Percentiles rank a stretch among this genome's conserved stretches.
Evolutionary conservation across 92 coral and sea anemone species (phyloP).

Genomic region (Parazoanthus darwini): DNA sequence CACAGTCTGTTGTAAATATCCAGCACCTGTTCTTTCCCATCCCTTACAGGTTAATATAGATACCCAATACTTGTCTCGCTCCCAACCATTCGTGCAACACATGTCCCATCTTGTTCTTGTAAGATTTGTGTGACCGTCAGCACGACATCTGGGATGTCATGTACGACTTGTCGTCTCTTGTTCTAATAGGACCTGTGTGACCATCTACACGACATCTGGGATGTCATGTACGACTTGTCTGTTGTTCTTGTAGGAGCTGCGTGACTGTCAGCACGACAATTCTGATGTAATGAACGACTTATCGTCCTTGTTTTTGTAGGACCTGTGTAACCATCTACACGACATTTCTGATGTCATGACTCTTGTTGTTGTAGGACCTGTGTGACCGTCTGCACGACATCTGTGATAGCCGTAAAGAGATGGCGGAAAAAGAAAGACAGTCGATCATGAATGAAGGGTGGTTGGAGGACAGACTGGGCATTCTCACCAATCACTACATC

Average conservation of each 20-base stretch:
- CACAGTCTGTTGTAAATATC: no score
- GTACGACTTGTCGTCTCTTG: background rate
- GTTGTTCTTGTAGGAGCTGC: conserved; percentile 65
- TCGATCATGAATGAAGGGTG: conserved; percentile 87
- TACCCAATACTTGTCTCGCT: no score
- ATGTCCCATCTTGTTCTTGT: background rate
- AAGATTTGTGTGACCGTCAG: conserved; percentile 94
- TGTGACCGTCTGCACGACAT: conserved; percentile 93
- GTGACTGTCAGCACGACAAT: conserved; percentile 89
- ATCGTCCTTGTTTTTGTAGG: conserved; percentile 49
- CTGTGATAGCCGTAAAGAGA: conserved; percentile 95
- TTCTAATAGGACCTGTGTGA: background rate
- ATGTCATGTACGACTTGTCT: background rate
- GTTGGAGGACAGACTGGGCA: conserved; percentile 88
- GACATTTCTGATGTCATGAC: conserved; percentile 75
- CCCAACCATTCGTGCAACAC: no score
- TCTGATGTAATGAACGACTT: conserved; percentile 52
- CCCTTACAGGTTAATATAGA: no score
- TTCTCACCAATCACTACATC: conserved; percentile 90
- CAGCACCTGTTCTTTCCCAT: no score
- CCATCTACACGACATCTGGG: no score
- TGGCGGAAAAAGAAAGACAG: conserved; percentile 94
- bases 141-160: conserved; percentile 82
- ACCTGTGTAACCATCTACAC: conserved; percentile 87
- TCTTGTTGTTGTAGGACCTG: conserved; percentile 63